Evolutionary conservation across 2,113 vertebrate genomes (phyloP).

Genomic region (Oreocharis arfaki): DNA sequence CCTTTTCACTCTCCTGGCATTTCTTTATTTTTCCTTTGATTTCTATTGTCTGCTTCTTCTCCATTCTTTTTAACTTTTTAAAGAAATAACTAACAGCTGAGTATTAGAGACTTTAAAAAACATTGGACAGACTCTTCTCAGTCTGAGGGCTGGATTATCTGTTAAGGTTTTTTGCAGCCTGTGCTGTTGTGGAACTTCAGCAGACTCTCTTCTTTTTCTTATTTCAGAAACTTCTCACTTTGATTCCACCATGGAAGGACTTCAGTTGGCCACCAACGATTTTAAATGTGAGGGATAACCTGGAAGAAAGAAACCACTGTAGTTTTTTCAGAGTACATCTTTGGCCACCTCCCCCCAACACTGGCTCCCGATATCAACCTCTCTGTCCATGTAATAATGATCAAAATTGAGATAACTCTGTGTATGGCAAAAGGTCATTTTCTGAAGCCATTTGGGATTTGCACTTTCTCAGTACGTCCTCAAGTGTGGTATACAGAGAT

Average conservation of each 20-base stretch:
- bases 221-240: constrained; percentile 38
- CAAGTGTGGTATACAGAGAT: not conserved
- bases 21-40: not conserved
- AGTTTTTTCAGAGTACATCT: not conserved
- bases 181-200: not conserved
- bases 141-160: not conserved
- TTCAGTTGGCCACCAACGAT: not conserved
- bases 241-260: not conserved
- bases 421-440: not conserved
- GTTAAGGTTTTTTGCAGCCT: not conserved
- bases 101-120: not conserved
- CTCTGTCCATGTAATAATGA: not conserved
- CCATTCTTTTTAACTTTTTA: not conserved
- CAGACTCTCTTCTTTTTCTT: not conserved
- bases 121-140: not conserved
- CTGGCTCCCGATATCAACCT: rapidly evolving
- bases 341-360: not conserved
- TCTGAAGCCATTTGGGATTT: not conserved
- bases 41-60: not conserved
- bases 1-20: not conserved
- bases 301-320: not conserved
- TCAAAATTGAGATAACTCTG: not conserved
- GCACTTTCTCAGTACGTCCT: not conserved
- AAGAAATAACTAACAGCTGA: not conserved
- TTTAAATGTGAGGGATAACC: not conserved